These are phyloP conservation scores for Hyposoter didymator DNA, from an alignment of 2,888 invertebrate genomes.

Conservation along the genomic window DNA sequence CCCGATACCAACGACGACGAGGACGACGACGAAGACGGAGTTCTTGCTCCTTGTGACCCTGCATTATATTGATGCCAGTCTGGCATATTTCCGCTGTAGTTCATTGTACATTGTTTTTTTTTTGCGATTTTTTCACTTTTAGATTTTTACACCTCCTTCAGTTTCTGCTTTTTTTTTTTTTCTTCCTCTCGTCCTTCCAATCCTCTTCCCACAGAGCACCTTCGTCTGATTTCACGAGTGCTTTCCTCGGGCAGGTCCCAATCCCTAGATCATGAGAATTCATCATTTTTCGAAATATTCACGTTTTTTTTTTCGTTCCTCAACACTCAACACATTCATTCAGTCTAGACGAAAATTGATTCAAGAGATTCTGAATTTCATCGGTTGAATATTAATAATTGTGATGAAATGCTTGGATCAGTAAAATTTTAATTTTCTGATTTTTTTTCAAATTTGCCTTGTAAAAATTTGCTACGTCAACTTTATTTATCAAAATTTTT, in stretches of 20 bases:
- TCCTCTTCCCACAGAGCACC: background rate
- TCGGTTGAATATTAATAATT: too few species aligned
- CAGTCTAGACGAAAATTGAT: background rate
- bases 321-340: too few species aligned
- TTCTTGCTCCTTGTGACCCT: conserved; percentile 47
- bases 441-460: too few species aligned
- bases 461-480: too few species aligned
- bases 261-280: conserved; percentile 29
- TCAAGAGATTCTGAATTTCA: too few species aligned
- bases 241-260: conserved; percentile 36
- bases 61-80: conserved; percentile 83
- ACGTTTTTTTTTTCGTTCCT: background rate
- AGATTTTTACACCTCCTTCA: background rate
- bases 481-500: too few species aligned
- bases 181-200: background rate
- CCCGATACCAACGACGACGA: conserved; percentile 49
- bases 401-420: too few species aligned
- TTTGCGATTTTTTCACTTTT: background rate
- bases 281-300: background rate
- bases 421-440: too few species aligned
- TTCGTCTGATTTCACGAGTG: conserved; percentile 20
- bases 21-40: conserved; percentile 6
- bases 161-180: background rate
- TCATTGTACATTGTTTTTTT: conserved; percentile 81
- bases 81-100: conserved; percentile 82